A percentile compares a stretch with the other conserved stretches of the same genome.
Conservation (phyloP, 2,113 vertebrate genomes). For the Geococcyx californianus region DNA sequence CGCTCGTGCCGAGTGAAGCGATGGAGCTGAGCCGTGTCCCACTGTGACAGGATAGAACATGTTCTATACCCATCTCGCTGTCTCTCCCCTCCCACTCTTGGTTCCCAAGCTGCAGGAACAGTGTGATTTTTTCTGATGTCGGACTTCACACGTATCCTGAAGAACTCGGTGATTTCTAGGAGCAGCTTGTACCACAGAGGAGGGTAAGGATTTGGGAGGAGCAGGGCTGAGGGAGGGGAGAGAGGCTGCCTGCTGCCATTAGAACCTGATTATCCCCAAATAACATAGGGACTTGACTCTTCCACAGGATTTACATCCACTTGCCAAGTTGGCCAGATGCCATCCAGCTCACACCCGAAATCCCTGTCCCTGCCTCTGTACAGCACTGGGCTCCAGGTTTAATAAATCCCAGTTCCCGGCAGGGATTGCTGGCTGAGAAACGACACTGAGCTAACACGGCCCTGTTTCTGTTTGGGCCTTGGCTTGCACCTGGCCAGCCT, state of each 20-base stretch:
- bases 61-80: too few relatives aligned
- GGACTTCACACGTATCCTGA: not conserved
- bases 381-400: not conserved
- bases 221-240: not conserved
- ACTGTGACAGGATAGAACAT: too few relatives aligned
- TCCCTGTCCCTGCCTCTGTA: not conserved
- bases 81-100: too few relatives aligned
- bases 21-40: too few relatives aligned
- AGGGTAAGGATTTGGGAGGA: not conserved
- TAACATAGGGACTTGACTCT: not conserved
- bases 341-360: not conserved
- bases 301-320: not conserved
- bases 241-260: not conserved
- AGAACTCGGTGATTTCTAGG: not conserved
- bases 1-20: too few relatives aligned
- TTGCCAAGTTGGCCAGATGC: not conserved
- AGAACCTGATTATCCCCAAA: not conserved
- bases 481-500: not conserved
- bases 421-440: not conserved
- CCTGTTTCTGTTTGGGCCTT: accelerated
- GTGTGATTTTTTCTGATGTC: too few relatives aligned
- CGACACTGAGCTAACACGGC: not conserved
- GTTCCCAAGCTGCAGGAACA: too few relatives aligned
- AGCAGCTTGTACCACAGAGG: not conserved
- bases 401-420: not conserved